Base-by-base conservation (phyloP, 2,888 invertebrate genomes). In the Macropis europaea region DNA sequence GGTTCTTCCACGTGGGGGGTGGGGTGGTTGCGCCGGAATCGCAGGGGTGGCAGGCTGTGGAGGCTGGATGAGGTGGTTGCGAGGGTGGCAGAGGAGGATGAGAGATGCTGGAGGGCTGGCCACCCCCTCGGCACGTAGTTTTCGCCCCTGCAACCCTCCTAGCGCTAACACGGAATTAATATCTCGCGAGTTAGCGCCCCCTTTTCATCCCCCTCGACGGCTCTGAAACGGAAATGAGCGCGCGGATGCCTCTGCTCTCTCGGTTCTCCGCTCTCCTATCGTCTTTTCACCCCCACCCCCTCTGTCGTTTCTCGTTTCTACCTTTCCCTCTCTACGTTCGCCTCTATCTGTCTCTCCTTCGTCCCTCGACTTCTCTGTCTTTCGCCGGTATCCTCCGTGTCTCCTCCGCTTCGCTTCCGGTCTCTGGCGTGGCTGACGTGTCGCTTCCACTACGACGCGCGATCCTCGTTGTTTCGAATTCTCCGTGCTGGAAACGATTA, bases 121-220 rank as follows among this genome's bases (percentile, higher is more conserved):
- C 75, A 73, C 79, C 79, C 82, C 78, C 80, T 82, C 81, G 79
- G 79, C 84, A 84, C 86, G 85, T 86, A 87, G 85, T 84, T 86
- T 86, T 87, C 84, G 81, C 84, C 81, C 85, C 82, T 80, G 86
- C 86, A 82, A 84, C 87, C 87, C 88, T 86, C 86, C 86, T 82
- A 85, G 85, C 88, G 88, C 88, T 89, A 89, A 89, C 89, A 88
- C 89, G 88, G 89, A 90, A 90, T 90, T 90, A 90, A 90, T 90
- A 90, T 90, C 88, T 89, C 90, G 90, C 90, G 90, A 89, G 89
- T 90, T 90, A 89, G 87, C 84, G 71, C 80, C 81, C 82, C 72
- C 81, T 76, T 83, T 79, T 78, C 84, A 71, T 77, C 80, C 83
- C 79, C 78, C 76, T 76, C 80, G 77, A 76, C 83, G 79, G 79